Evolutionary conservation across 2,113 vertebrate genomes (phyloP), one percentile per base, ranked within the genome.

Genomic region (Chaenogobius annularis): DNA sequence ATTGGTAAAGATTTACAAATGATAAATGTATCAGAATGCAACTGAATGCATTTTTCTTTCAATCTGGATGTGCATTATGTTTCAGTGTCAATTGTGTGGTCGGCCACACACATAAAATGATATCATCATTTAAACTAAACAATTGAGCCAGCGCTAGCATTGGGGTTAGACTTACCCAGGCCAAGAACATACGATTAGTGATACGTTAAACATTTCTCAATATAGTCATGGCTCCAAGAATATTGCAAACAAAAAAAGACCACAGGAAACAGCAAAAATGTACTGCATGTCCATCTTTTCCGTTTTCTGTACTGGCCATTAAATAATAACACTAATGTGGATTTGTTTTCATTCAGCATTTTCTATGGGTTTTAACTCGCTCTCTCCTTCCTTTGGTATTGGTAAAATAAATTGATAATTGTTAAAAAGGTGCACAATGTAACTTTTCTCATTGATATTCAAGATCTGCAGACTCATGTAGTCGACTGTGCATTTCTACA

Each of bases 361-460:
- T 54, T 54, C 19, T n/a, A 7, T 54, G 19, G 17, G 19, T 54
- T n/a, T 54, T 54, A 2, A 20, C n/a, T 55, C 19, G 10, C 5
- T 55, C 52, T 0, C 9, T 22, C 52, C 17, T 54, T 52, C 52
- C 8, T 55, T 55, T 55, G 22, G 52, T 22, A 23, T 55, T 55
- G 7, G n/a, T 54, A 9, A 55, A 55, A 55, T 20, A 20, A 22
- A 26, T 1, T 58, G 55, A 58, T 7, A 14, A 23, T 58, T 23
- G 5, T 13, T 15, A 58, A 26, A 56, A 23, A 26, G 5, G 5
- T 13, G 12, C 3, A 26, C 11, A 14, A 20, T 54, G 12, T 46
- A 46, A 54, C 19, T 54, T 20, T 10, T n/a, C 19, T 9, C 22
- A 81, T 76, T 72, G 52, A 78, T 74, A 84, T 82, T 74, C 77